Percentiles rank a stretch among this genome's conserved stretches.
Conservation (phyloP, 2,113 vertebrate species). For the Thinocorus orbignyianus region DNA sequence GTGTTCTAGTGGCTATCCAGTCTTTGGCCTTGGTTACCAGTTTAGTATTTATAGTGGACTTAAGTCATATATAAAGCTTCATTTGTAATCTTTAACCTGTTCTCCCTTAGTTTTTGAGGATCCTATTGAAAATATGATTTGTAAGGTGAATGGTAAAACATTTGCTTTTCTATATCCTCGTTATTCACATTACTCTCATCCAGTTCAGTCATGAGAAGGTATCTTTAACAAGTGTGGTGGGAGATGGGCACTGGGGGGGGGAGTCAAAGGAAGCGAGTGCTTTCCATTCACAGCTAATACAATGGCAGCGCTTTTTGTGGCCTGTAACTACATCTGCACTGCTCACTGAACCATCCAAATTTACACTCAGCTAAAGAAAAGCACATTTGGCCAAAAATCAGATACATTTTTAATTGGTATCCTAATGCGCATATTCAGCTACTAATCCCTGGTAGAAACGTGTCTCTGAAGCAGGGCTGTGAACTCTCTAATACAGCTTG, state of each 20-base stretch:
- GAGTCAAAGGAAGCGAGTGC: neutral
- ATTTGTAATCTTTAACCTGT: neutral
- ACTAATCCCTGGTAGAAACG: neutral
- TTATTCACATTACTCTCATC: neutral
- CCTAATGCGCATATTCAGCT: neutral
- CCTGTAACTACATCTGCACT: conserved; percentile 2
- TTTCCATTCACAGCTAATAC: neutral
- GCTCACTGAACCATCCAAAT: conserved; percentile 22
- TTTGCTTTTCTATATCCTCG: neutral
- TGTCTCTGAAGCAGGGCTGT: neutral
- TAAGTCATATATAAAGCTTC: accelerated
- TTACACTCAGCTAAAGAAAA: conserved; percentile 3
- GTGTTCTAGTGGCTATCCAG: neutral
- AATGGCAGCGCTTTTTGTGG: neutral
- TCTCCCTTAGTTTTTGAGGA: neutral
- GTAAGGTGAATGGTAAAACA: neutral
- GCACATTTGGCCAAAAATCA: neutral
- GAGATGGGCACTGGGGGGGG: neutral
- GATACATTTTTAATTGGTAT: neutral
- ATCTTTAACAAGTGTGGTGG: neutral
- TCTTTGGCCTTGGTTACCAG: neutral
- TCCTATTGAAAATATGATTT: neutral
- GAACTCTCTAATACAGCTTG: neutral
- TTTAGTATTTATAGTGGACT: neutral
- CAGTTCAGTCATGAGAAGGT: neutral